Percentiles rank a stretch among this genome's conserved stretches.
These are phyloP conservation scores for Tyrannus savana DNA, from an alignment of 2,113 vertebrate species.

Conservation along the genomic window DNA sequence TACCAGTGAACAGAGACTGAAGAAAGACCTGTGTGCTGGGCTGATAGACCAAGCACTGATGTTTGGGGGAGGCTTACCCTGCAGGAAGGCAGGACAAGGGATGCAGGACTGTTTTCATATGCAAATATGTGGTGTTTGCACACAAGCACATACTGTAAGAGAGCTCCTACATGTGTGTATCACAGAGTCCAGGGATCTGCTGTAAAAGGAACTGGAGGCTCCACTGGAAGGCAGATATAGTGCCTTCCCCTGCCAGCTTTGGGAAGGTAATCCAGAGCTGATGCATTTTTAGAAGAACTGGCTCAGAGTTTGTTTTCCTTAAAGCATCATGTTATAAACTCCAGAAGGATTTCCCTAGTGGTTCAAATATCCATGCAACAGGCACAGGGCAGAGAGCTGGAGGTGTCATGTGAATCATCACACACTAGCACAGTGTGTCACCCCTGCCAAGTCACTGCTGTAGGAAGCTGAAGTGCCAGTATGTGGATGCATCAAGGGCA, in stretches of 20 bases:
- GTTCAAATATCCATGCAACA: neutral
- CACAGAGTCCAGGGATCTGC: neutral
- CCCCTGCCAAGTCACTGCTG: rapidly evolving
- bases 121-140: neutral
- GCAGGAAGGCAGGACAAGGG: neutral
- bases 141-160: neutral
- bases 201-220: neutral
- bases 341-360: neutral
- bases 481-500: rapidly evolving
- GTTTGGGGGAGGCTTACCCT: neutral
- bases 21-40: neutral
- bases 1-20: neutral
- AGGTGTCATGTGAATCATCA: neutral
- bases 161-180: rapidly evolving
- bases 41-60: neutral
- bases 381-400: neutral
- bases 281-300: neutral
- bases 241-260: neutral
- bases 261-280: neutral
- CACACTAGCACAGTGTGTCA: neutral
- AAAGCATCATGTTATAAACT: neutral
- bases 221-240: neutral
- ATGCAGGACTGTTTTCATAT: neutral
- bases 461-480: neutral
- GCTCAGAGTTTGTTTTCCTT: neutral